Evolutionary conservation across 2,888 invertebrate genomes (phyloP).

Genomic region (Nomada ruficornis): DNA sequence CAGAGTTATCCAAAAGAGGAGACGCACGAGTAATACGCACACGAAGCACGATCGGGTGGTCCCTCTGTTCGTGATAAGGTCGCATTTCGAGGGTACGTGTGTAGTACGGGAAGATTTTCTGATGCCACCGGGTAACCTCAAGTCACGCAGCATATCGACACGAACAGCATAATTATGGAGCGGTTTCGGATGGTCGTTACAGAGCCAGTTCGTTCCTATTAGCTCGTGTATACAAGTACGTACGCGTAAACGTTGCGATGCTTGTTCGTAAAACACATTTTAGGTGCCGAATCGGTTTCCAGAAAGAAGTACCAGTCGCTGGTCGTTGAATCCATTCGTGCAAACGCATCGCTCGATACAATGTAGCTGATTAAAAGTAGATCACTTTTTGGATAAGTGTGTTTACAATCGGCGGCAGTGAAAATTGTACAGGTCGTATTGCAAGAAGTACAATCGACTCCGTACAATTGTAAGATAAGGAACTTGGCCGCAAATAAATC

Average conservation of each 20-base stretch:
- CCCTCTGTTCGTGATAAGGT: slow-evolving; percentile 57
- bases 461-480: no score
- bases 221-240: slow-evolving; percentile 12
- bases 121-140: slow-evolving; percentile 62
- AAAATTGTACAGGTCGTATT: no score
- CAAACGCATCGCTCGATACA: slow-evolving; percentile 1
- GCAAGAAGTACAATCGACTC: no score
- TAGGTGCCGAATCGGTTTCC: neutral
- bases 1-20: neutral
- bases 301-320: neutral
- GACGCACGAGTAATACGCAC: neutral
- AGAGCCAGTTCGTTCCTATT: slow-evolving; percentile 46
- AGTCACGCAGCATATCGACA: slow-evolving; percentile 70
- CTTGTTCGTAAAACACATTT: slow-evolving; percentile 9
- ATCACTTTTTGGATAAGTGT: no score
- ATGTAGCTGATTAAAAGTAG: neutral
- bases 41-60: slow-evolving; percentile 46
- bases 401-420: no score
- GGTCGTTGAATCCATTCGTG: neutral
- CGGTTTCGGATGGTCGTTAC: slow-evolving; percentile 51
- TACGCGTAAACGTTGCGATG: neutral
- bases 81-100: slow-evolving; percentile 50
- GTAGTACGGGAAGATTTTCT: slow-evolving; percentile 59
- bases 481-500: no score
- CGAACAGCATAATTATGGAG: slow-evolving; percentile 66